Percentiles rank a stretch among this genome's conserved stretches.
phyloP scores from a whole-genome alignment of 2,113 vertebrate species.

The Monopterus albus region DNA sequence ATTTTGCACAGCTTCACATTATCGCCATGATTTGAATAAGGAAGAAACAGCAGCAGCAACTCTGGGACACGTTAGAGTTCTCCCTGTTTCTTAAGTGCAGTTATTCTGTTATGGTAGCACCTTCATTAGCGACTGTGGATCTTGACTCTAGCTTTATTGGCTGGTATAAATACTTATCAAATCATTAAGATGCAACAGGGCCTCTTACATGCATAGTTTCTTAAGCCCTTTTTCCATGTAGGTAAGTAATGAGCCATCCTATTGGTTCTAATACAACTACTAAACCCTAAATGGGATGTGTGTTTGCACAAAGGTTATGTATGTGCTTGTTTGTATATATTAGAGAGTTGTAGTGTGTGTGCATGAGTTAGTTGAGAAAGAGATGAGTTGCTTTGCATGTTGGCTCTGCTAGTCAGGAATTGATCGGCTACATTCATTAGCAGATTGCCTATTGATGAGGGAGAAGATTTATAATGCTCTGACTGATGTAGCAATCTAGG shows the following conservation, averaged over 20 bases:
- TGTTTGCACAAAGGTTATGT: conserved; percentile 42
- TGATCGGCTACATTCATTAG: conserved; percentile 83
- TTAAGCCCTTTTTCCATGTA: conserved; percentile 15
- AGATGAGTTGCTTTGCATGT: conserved; percentile 65
- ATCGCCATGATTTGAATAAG: conserved; percentile 10
- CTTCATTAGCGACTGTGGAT: conserved; percentile 14
- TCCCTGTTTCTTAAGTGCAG: not conserved
- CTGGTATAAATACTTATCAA: conserved; percentile 50
- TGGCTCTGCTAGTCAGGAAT: conserved; percentile 75
- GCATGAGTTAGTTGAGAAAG: conserved; percentile 32
- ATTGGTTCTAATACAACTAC: conserved; percentile 50
- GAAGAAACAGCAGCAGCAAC: not conserved
- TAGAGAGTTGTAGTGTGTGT: conserved; percentile 2
- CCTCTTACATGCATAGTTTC: conserved; percentile 12
- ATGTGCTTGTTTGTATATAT: conserved; percentile 50
- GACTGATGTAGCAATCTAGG: conserved; percentile 77
- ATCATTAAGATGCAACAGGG: conserved; percentile 37
- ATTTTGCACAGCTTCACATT: not conserved
- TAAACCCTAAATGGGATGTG: conserved; percentile 44
- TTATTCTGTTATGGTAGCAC: conserved; percentile 8
- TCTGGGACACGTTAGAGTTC: conserved; percentile 19
- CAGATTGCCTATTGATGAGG: conserved; percentile 86
- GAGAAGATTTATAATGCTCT: conserved; percentile 79
- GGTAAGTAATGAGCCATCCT: conserved; percentile 39
- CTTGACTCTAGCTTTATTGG: conserved; percentile 30